Evolutionary conservation across 2,888 invertebrate genomes (phyloP).

Genomic region (Lamellibrachia columna): DNA sequence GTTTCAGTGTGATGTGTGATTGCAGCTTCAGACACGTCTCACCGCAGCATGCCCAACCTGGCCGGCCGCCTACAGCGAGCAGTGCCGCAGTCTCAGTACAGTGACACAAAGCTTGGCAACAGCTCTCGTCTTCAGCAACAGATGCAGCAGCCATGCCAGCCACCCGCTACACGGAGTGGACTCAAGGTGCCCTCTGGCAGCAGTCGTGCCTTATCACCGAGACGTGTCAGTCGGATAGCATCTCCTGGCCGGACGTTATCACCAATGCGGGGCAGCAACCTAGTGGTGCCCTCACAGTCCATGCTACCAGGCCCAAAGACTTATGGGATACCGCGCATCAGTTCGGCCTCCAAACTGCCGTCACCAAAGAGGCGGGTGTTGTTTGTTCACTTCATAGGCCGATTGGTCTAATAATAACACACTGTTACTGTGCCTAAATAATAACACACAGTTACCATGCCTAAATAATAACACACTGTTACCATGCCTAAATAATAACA

Average conservation of each 20-base stretch:
- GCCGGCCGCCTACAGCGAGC: slow-evolving; percentile 38
- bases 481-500: too few relatives aligned
- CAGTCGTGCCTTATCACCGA: background rate
- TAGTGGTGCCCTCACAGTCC: background rate
- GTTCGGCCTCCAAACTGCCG: slow-evolving; percentile 47
- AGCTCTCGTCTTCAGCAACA: background rate
- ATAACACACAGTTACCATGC: too few relatives aligned
- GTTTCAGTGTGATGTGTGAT: background rate
- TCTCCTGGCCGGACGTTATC: slow-evolving; percentile 10
- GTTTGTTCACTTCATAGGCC: too few relatives aligned
- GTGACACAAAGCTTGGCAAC: background rate
- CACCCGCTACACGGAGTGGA: slow-evolving; percentile 14
- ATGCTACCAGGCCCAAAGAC: slow-evolving; percentile 17
- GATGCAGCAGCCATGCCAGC: background rate
- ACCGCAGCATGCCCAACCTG: slow-evolving; percentile 52
- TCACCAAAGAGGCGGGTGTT: slow-evolving; percentile 50
- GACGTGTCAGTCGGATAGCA: background rate
- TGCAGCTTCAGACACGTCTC: slow-evolving; percentile 26
- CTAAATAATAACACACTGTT: too few relatives aligned
- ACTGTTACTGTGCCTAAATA: too few relatives aligned
- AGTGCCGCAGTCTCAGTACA: background rate
- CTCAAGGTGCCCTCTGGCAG: background rate
- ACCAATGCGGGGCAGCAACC: slow-evolving; percentile 8
- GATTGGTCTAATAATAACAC: background rate
- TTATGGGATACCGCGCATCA: slow-evolving; percentile 48